Conservation (phyloP, 2,113 vertebrate species). For the Donacobius atricapilla region DNA sequence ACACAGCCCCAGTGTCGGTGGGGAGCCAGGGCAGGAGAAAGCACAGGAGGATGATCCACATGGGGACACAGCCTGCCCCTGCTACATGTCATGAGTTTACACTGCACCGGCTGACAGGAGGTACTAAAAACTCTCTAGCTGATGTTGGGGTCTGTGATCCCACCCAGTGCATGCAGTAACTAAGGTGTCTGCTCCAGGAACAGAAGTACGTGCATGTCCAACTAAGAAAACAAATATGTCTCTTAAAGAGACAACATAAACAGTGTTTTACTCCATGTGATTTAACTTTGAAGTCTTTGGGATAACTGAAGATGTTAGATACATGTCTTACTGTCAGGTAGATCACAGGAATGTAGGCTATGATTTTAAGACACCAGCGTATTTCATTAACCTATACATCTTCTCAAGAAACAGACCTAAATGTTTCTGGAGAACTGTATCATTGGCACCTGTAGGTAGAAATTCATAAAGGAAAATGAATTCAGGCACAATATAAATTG, state of each 20-base stretch:
- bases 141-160: neutral
- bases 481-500: neutral
- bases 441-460: neutral
- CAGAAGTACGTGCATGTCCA: neutral
- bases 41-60: neutral
- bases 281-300: neutral
- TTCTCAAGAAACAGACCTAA: neutral
- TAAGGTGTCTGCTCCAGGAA: neutral
- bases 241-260: neutral
- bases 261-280: neutral
- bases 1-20: rapidly evolving
- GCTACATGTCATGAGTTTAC: neutral
- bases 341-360: neutral
- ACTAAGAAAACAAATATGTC: neutral
- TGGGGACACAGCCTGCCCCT: neutral
- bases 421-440: neutral
- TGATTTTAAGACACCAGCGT: neutral
- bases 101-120: neutral
- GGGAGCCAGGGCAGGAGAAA: neutral
- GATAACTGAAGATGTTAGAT: neutral
- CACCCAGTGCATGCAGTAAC: neutral
- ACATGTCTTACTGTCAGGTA: neutral
- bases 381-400: neutral
- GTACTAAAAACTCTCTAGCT: neutral
- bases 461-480: neutral